Base-by-base conservation (phyloP, 2,888 invertebrate species). In the Erannis defoliaria region DNA sequence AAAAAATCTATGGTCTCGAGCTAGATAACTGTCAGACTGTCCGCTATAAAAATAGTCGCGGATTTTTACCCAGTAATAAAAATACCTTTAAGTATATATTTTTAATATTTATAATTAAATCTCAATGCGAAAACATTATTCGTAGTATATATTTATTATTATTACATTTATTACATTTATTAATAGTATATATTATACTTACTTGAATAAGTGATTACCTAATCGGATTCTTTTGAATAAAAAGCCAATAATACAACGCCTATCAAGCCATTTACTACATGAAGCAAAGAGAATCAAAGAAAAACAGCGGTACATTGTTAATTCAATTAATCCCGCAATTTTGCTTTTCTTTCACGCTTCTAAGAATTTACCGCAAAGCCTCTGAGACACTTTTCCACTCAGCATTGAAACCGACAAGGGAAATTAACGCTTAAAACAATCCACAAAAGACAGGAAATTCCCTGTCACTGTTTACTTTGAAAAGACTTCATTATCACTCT, bases 401-500 rank as follows among this genome's bases (percentile, higher is more conserved):
- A 31, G 40, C 29, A 19, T 42, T 26, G 16, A 49, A 45, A 63
- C 51, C 54, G 49, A 26, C 60, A 55, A 58, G 54, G 49, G 42
- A 75, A 78, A 70, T 68, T 73, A 26, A 38, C 60, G 58, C 72
- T 66, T 70, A 71, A 65, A 31, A 14, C 40, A 10, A 56, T 38
- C 2, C 0, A 3, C 26, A 50, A 67, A 80, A 72, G 72, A 71
- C 62, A 62, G 62, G 60, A 72, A 76, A 73, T 74, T 43, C 71
- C 66, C 68, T 65, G 69, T 58, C 61, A 35, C 49, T 40, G 29
- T 66, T 68, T 64, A 66, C 59, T 64, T 70, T 68, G 64, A 67
- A 66, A 72, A 72, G 74, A 76, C 77, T 80, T 80, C 71, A 78
- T 77, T 79, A 80, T 73, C 64, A 62, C 65, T 70, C 57, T 66